A percentile compares a stretch with the other conserved stretches of the same genome.
Evolutionary conservation across 2,113 vertebrate species (phyloP).

Genomic region (Ellobius talpinus): DNA sequence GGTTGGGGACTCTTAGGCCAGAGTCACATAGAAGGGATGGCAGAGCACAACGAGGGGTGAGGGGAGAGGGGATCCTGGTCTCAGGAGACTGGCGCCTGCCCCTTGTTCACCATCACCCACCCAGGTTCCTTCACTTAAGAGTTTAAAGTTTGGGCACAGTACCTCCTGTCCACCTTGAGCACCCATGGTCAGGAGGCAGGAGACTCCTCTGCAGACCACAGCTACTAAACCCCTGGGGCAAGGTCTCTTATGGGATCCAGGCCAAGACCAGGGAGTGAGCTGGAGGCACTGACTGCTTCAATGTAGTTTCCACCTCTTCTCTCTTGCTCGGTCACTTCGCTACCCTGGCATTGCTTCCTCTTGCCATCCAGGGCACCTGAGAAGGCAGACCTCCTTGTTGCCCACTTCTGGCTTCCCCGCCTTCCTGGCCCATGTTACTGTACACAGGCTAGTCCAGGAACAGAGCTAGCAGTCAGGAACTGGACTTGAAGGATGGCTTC

Average conservation of each 20-base stretch:
- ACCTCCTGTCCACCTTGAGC: neutral
- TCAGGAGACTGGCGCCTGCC: neutral
- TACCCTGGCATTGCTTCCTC: neutral
- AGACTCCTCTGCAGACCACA: neutral
- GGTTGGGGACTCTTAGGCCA: neutral
- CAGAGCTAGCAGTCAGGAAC: neutral
- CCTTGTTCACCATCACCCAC: neutral
- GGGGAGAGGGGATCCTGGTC: neutral
- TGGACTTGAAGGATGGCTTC: neutral
- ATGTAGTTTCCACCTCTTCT: neutral
- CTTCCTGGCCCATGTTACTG: neutral
- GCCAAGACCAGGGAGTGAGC: neutral
- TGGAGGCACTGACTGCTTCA: neutral
- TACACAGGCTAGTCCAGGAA: fast-evolving
- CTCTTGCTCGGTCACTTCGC: neutral
- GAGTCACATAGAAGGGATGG: neutral
- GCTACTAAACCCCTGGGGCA: neutral
- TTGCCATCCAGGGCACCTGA: neutral
- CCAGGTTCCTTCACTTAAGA: neutral
- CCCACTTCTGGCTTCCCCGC: neutral
- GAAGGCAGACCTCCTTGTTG: neutral
- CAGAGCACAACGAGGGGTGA: neutral
- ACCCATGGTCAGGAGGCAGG: too few relatives aligned
- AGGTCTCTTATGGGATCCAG: neutral
- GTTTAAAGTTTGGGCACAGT: neutral